These are phyloP conservation scores for Linyphia triangularis DNA, from an alignment of 2,888 invertebrate genomes.

Conservation along the genomic window DNA sequence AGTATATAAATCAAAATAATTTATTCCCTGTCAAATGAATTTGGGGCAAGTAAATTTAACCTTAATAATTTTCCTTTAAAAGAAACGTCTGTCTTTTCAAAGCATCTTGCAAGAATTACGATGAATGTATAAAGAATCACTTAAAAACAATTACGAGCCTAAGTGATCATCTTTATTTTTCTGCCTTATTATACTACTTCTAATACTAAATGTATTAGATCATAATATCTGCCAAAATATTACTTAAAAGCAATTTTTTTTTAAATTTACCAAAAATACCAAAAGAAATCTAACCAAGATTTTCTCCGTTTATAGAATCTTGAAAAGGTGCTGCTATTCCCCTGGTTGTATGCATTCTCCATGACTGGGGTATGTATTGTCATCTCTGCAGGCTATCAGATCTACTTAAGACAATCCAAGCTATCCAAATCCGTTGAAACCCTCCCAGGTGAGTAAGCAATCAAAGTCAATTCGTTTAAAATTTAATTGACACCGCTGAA, in stretches of 20 bases:
- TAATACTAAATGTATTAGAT: neutral
- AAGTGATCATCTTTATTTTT: no score
- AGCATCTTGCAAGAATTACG: no score
- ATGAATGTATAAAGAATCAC: neutral
- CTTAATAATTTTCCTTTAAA: no score
- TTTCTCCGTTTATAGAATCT: slow-evolving; percentile 74
- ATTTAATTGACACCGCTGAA: no score
- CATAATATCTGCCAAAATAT: neutral
- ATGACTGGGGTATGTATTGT: slow-evolving; percentile 76
- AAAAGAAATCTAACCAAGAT: neutral
- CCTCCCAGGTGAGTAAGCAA: slow-evolving; percentile 44
- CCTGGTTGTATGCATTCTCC: slow-evolving; percentile 77
- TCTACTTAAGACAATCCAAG: slow-evolving; percentile 61
- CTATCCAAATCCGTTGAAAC: slow-evolving; percentile 61
- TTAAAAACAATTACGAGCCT: neutral
- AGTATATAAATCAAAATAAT: no score
- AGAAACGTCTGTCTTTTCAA: no score
- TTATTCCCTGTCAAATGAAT: no score
- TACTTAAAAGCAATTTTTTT: neutral
- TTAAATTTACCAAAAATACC: neutral
- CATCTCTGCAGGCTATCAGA: slow-evolving; percentile 74
- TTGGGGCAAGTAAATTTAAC: no score
- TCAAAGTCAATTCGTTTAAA: no score
- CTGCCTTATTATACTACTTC: no score
- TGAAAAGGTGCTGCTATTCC: slow-evolving; percentile 76